phyloP scores from a whole-genome alignment of 2,888 invertebrate genomes.

The Leucoptera coffeella region DNA sequence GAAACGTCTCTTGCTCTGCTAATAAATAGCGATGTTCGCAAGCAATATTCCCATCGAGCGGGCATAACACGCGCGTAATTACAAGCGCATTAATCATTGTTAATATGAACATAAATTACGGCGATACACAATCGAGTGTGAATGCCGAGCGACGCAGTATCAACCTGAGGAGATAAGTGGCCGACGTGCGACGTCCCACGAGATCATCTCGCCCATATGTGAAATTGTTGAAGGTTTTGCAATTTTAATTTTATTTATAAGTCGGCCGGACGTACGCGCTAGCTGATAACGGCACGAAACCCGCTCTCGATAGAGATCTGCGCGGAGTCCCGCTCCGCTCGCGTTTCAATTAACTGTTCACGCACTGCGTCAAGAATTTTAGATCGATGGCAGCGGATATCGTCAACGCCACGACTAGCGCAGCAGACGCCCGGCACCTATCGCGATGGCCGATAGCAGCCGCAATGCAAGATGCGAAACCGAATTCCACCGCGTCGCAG shows the following conservation, averaged over 20 bases:
- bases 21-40: no score
- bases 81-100: slow-evolving; percentile 42
- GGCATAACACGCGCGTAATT: no score
- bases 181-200: slow-evolving; percentile 7
- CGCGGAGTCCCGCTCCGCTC: slow-evolving; percentile 23
- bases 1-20: no score
- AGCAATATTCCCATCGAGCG: no score
- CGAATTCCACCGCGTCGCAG: slow-evolving; percentile 33
- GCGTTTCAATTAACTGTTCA: slow-evolving; percentile 48
- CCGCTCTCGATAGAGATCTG: slow-evolving; percentile 40
- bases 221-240: slow-evolving; percentile 49
- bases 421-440: no score
- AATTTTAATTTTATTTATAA: slow-evolving; percentile 53
- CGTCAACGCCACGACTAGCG: no score
- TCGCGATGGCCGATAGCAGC: no score
- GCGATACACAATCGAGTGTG: slow-evolving; percentile 29
- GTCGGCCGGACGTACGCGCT: slow-evolving; percentile 38
- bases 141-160: slow-evolving; percentile 19
- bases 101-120: slow-evolving; percentile 42
- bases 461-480: no score
- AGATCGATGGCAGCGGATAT: no score
- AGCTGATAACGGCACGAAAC: slow-evolving; percentile 44
- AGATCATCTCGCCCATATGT: slow-evolving; percentile 47
- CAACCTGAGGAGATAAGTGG: slow-evolving; percentile 34
- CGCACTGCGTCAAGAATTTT: slow-evolving; percentile 42